Conservation (phyloP, 2,113 vertebrate genomes). For the Agelaius phoeniceus region DNA sequence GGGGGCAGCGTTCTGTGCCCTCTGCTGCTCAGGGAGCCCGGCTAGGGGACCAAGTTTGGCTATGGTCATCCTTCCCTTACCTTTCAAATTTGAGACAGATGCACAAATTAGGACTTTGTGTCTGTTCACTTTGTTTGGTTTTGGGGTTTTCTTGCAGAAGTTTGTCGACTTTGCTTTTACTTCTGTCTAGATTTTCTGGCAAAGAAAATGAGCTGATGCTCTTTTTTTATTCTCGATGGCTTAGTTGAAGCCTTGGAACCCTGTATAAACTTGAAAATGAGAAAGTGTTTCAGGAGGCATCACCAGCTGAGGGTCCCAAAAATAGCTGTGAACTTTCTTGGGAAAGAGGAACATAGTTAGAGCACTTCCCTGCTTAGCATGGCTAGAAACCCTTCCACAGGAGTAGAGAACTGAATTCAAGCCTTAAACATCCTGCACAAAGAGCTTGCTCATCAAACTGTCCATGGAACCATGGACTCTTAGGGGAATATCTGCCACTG, state of each 20-base stretch:
- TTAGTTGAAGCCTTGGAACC: background rate
- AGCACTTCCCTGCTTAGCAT: background rate
- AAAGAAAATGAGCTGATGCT: background rate
- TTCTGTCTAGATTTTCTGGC: background rate
- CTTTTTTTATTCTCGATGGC: rapidly evolving
- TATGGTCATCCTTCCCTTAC: background rate
- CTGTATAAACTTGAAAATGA: background rate
- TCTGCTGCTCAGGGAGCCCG: background rate
- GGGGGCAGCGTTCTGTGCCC: background rate
- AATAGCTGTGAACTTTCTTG: background rate
- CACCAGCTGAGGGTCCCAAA: background rate
- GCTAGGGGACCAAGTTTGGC: background rate
- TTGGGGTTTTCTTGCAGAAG: background rate
- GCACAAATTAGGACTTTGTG: background rate
- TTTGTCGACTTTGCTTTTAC: background rate
- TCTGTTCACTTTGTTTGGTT: background rate
- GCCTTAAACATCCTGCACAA: background rate
- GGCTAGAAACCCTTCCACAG: background rate
- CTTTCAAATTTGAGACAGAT: rapidly evolving
- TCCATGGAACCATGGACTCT: rapidly evolving
- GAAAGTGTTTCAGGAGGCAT: background rate
- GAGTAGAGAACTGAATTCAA: background rate
- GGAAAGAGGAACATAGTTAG: background rate
- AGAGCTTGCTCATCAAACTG: background rate
- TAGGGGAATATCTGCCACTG: background rate